Conservation (phyloP, 2,113 vertebrate species). For the Lamprologus callipterus region DNA sequence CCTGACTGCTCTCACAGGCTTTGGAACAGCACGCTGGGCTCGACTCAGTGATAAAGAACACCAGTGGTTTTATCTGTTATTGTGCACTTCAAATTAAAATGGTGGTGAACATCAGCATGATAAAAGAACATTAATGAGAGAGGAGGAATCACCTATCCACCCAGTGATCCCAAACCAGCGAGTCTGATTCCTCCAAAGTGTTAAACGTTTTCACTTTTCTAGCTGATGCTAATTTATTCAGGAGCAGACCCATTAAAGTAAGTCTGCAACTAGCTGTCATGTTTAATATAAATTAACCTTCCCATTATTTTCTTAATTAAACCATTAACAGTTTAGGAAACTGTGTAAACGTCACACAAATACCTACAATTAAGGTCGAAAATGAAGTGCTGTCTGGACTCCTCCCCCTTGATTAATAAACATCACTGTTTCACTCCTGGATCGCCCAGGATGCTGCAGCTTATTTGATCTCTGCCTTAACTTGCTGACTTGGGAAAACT, state of each 20-base stretch:
- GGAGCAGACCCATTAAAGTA: background rate
- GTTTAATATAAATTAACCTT: background rate
- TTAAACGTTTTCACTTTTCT: background rate
- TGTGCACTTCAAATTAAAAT: slow-evolving; percentile 42
- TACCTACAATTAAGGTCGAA: background rate
- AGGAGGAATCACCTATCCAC: background rate
- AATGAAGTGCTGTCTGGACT: background rate
- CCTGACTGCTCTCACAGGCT: slow-evolving; percentile 43
- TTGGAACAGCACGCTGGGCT: slow-evolving; percentile 3
- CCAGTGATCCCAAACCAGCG: background rate
- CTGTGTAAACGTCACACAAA: background rate
- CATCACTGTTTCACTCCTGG: background rate
- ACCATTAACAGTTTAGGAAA: background rate
- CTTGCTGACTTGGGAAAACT: background rate
- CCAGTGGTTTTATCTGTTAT: slow-evolving; percentile 5
- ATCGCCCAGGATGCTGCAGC: background rate
- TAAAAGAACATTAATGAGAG: background rate
- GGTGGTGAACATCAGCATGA: slow-evolving; percentile 12
- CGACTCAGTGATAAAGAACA: slow-evolving; percentile 21
- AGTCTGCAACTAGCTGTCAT: background rate
- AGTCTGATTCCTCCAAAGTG: background rate
- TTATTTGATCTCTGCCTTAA: background rate
- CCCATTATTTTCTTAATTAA: background rate
- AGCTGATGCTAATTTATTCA: background rate
- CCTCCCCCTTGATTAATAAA: background rate